Base-by-base conservation (phyloP, 64 coral and sea anemone species). In the Stichodactyla helianthus region DNA sequence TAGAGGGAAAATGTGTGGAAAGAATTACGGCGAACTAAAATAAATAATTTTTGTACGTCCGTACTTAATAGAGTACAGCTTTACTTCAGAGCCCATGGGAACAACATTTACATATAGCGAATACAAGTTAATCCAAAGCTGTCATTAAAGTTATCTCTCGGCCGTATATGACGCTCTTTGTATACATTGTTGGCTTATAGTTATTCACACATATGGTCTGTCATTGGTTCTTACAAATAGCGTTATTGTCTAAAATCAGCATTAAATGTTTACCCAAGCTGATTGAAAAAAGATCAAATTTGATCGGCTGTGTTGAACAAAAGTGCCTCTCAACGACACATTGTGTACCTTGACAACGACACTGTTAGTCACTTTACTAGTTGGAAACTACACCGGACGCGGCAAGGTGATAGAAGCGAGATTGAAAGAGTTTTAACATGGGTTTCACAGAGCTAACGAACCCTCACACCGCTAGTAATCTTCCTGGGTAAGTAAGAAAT, bases 301-400 rank as follows among this genome's bases (percentile, higher is more conserved):
- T 74, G 31, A 70, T n/a, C 52, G 6, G 56, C 54, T 82, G 20
- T 77, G 77, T 53, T 83, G 23, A 61, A 62, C 52, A 82, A 83
- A 74, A 59, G 65, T 84, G 18, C 84, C 88, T 77, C 91, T 70
- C 81, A 83, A 92, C 91, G 84, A 77, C 65, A 89, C 10, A 63
- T 79, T 95, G 94, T 95, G 88, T 96, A 93, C 94, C 94, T 87
- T 90, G 71, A 87, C 88, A 88, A 93, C 91, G 77, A 79, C 50
- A 67, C 53, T 81, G 87, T 86, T 87, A 57, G 79, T 23, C 80
- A 53, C 86, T 82, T 60, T 88, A 82, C 64, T 79, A 59, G 78
- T 61, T 20, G 16, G 50, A 55, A 84, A 79, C 81, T 57, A 77
- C 23, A 71, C 59, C 28, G 28, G 18, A 81, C 59, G 79, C 86